Percentiles rank a stretch among this genome's conserved stretches.
Evolutionary conservation across 2,797 vertebrate species (phyloP).

Genomic region (Clarias platycephalus): DNA sequence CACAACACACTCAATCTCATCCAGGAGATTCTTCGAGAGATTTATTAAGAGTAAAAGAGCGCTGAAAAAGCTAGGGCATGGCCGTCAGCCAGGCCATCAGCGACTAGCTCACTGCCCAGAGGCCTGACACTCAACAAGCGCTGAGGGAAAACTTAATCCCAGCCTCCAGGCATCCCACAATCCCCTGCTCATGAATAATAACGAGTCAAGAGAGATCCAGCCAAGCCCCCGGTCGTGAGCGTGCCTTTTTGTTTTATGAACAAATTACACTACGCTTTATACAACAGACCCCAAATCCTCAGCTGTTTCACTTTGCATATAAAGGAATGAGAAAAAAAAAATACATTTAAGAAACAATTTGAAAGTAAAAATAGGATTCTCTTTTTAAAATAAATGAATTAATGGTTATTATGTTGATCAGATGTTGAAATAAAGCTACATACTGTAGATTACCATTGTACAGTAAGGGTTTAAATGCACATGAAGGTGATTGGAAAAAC

Average conservation of each 20-base stretch:
- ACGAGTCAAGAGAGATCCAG: conserved; percentile 68
- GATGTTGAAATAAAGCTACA: background rate
- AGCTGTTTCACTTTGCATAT: background rate
- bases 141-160: conserved; percentile 78
- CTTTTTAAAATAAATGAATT: too few relatives aligned
- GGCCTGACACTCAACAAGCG: conserved; percentile 73
- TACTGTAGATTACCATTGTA: background rate
- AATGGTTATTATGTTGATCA: background rate
- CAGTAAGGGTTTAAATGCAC: background rate
- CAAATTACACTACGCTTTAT: conserved; percentile 10
- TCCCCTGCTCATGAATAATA: conserved; percentile 78
- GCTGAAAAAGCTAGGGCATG: background rate
- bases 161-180: conserved; percentile 72
- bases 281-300: conserved; percentile 3
- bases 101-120: conserved; percentile 36
- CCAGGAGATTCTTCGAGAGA: background rate
- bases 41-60: background rate
- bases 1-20: background rate
- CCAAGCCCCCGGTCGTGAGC: conserved; percentile 2
- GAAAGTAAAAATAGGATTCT: background rate
- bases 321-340: background rate
- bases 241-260: conserved; percentile 10
- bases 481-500: background rate
- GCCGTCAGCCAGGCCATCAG: background rate
- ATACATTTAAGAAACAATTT: background rate